Evolutionary conservation across 2,888 invertebrate species (phyloP).

Genomic region (Philonicus albiceps): DNA sequence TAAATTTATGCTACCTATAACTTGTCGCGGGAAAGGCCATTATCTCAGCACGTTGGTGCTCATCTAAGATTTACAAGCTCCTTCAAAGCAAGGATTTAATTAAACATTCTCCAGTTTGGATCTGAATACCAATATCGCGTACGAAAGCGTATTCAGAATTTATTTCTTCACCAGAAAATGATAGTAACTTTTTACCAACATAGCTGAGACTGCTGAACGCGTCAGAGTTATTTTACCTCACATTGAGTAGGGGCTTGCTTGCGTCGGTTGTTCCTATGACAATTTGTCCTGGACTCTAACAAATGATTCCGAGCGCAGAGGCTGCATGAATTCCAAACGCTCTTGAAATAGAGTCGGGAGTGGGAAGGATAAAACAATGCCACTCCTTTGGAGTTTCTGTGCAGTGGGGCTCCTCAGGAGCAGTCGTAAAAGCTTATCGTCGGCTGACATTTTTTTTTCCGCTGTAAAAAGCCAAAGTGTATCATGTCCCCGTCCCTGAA

Average conservation of each 20-base stretch:
- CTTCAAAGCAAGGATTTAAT: not conserved
- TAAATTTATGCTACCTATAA: too few species aligned
- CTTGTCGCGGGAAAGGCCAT: too few species aligned
- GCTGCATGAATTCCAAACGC: not conserved
- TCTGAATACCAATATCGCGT: not conserved
- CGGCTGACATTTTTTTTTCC: not conserved
- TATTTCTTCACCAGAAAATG: not conserved
- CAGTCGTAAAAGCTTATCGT: slow-evolving; percentile 5
- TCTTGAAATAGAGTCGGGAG: not conserved
- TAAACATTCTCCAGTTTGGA: not conserved
- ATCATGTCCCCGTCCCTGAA: not conserved
- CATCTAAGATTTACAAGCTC: not conserved
- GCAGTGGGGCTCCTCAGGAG: not conserved
- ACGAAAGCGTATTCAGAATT: not conserved
- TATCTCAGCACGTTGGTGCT: not conserved
- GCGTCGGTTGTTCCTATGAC: not conserved
- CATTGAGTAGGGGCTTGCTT: not conserved
- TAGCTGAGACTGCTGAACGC: not conserved
- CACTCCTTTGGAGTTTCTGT: not conserved
- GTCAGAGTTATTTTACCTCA: not conserved
- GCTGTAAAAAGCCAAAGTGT: not conserved
- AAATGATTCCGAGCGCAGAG: not conserved
- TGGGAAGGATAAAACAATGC: not conserved
- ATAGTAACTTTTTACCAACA: not conserved
- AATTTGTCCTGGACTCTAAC: not conserved